Percentiles rank a stretch among this genome's conserved stretches.
Evolutionary conservation across 2,113 vertebrate genomes (phyloP).

Genomic region (Nothocercus nigrocapillus): DNA sequence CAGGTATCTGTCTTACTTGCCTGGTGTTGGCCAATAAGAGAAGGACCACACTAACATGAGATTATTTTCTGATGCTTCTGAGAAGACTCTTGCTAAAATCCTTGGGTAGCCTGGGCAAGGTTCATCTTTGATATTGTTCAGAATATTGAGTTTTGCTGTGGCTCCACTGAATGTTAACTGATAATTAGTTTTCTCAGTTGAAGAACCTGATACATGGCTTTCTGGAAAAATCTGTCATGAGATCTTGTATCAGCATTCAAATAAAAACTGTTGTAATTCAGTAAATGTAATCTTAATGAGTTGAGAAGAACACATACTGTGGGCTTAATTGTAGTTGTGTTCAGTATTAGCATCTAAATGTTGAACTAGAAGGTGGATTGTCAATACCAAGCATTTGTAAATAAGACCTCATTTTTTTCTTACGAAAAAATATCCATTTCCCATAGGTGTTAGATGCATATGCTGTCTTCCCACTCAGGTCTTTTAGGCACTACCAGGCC

Average conservation of each 20-base stretch:
- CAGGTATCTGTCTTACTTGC: neutral
- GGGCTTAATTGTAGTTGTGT: neutral
- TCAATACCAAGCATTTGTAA: neutral
- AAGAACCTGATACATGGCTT: neutral
- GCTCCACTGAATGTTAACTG: neutral
- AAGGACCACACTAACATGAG: neutral
- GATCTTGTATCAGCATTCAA: neutral
- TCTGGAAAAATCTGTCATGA: neutral
- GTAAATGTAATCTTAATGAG: neutral
- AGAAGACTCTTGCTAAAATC: neutral
- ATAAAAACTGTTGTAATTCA: neutral
- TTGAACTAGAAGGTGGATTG: neutral
- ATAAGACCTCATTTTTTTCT: neutral
- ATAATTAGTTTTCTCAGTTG: neutral
- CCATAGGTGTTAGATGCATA: neutral
- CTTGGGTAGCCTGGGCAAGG: neutral
- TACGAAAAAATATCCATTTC: neutral
- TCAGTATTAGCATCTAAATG: neutral
- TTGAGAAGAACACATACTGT: neutral
- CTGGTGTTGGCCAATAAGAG: neutral
- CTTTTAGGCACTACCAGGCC: neutral
- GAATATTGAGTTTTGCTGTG: neutral
- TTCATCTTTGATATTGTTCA: neutral
- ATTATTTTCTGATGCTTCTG: neutral
- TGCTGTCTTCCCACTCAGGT: neutral